Base-by-base conservation (phyloP, 2,113 vertebrate genomes). In the Calyptommatus sinebrachiatus region DNA sequence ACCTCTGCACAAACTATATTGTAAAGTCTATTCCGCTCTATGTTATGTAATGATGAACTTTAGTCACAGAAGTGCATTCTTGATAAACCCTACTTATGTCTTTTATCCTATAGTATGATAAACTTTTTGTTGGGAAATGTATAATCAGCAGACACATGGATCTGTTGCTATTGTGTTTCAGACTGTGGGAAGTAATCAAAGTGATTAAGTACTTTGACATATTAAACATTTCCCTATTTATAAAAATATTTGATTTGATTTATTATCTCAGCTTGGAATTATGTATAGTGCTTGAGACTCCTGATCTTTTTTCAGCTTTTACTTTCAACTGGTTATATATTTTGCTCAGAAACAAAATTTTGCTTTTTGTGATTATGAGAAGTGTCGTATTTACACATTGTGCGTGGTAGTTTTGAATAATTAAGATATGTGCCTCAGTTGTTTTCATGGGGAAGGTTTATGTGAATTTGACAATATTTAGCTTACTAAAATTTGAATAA, bases 401-500 rank as follows among this genome's bases (percentile, higher is more conserved):
- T 8, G 11, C 78, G 85, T 77, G 79, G 24, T 81, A 68, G 80
- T 67, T 83, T 89, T 67, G 81, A 74, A 83, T 0, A 0, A 88
- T 74, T 82, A 84, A 86, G 65, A 71, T 28, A 81, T 76, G 50
- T 87, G 81, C 69, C 28, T 85, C 83, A 45, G 62, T 84, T 77
- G 28, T 63, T 87, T 11, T 87, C 71, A 86, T 84, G 77, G 74
- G 79, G 48, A 89, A 89, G 67, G 77, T 82, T 86, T 26, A 87
- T 67, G 73, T 21, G 73, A 70, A 84, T 84, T 88, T 87, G 60
- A 57, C 80, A 91, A 89, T 63, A 12, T 84, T 84, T 65, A 89
- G 83, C 22, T 90, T 88, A 79, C 76, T 80, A 91, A 89, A 86
- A 18, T 73, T 81, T 86, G 85, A 84, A 69, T 28, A 67, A 78